Base-by-base conservation (phyloP, 2,113 vertebrate genomes). In the Stegastes partitus region DNA sequence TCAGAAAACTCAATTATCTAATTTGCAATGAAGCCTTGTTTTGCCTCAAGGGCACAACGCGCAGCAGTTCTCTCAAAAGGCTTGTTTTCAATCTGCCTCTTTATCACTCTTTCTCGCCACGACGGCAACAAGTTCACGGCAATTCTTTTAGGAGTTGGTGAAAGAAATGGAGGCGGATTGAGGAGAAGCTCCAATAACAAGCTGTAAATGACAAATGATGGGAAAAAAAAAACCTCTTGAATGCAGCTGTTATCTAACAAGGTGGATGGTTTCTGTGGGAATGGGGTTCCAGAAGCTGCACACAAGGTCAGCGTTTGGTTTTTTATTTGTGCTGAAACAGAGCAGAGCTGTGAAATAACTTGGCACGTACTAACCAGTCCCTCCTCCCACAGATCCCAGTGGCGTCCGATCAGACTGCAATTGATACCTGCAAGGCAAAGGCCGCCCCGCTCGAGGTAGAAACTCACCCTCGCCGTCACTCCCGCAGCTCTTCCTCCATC, bases 321-420 rank as follows among this genome's bases (percentile, higher is more conserved):
- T n/a, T n/a, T n/a, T n/a, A 26, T 79, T 18, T 37, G 21, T 54
- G 26, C 65, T 59, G 66, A 69, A 76, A 49, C 39, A 49, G 25
- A 64, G 39, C 44, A 56, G 58, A 54, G 31, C n/a, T n/a, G 50
- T 54, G 39, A 75, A 64, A 67, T 28, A 73, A 77, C 49, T 83
- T 83, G 54, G 75, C 77, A 73, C 68, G 21, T 77, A 85, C 87
- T 86, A 70, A 90, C 68, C 69, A 21, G 4, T 65, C 19, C 25
- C 64, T 81, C 74, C 84, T 73, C 75, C 74, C 26, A 76, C 93
- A 96, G 95, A 94, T 96, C 80, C 78, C 90, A 37, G 90, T 86
- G 19, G 84, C 45, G 0, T 91, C 89, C 0, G 94, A 96, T 58
- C 94, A 95, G 82, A 95, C 90, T 65, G 92, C 88, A 4, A 94